Evolutionary conservation across 2,888 invertebrate genomes (phyloP), one percentile per base, ranked within the genome.

Genomic region (Scelioninae gen. 1): DNA sequence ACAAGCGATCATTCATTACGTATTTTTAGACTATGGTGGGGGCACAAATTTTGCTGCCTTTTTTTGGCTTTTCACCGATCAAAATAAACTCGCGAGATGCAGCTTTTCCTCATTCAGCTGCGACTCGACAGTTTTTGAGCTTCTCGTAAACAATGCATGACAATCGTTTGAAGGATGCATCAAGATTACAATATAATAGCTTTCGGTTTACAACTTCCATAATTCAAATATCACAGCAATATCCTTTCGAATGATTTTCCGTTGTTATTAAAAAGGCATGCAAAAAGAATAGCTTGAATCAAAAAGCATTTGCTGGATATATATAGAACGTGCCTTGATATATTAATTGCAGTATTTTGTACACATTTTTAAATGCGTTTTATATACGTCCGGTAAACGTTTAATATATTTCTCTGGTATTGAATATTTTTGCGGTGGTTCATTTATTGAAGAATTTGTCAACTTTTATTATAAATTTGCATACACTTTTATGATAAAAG

Each of bases 1-100:
- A 82, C 82, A 82, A 82, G 82, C 71, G 72, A 82, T 82, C 72
- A 82, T 82, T 82, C 82, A 82, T 82, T 82, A 82, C 81, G 66
- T 82, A 82, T 82, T 82, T 82, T 82, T 82, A 77, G 75, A 63
- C 43, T 5, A 16, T 32, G 62, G n/a, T 55, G 63, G 69, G 55
- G 65, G 15, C n/a, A 8, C 15, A 53, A 8, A 53, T 53, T 65
- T 75, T 53, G 75, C 47, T 76, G 53, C 58, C 55, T 76, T 82
- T 72, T 81, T 82, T 76, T 62, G 76, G 71, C 76, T 76, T 76
- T 76, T 53, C 71, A 66, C 60, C 72, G 82, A 82, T 77, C 76
- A 72, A 82, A 82, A 82, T 82, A 82, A 77, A 82, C 76, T 58
- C 56, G 40, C 75, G 58, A 58, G 49, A 58, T 69, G 71, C 71